A percentile compares a stretch with the other conserved stretches of the same genome.
Evolutionary conservation across 2,888 invertebrate species (phyloP).

Genomic region (Augiades crinisus): DNA sequence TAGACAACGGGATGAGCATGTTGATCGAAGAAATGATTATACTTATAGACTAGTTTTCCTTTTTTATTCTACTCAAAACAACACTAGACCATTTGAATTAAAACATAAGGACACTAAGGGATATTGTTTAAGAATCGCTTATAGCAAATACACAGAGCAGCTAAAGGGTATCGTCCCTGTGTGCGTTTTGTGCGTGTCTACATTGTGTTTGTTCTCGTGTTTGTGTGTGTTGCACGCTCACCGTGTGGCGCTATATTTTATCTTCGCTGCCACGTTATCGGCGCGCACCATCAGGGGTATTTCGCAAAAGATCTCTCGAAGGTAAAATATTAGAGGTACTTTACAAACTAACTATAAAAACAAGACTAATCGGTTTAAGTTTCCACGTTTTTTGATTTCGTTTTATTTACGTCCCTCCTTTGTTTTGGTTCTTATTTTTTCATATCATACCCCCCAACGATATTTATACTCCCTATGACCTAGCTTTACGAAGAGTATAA

Average conservation of each 20-base stretch:
- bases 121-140: slow-evolving; percentile 48
- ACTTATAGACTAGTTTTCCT: slow-evolving; percentile 56
- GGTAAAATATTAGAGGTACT: slow-evolving; percentile 87
- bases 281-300: slow-evolving; percentile 88
- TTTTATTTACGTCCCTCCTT: slow-evolving; percentile 50
- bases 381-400: slow-evolving; percentile 53
- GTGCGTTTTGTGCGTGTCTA: slow-evolving; percentile 80
- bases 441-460: slow-evolving; percentile 53
- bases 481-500: slow-evolving; percentile 51
- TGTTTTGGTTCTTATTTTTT: slow-evolving; percentile 50
- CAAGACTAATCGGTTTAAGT: slow-evolving; percentile 67
- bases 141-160: slow-evolving; percentile 78
- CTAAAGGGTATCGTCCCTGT: slow-evolving; percentile 67
- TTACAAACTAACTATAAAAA: slow-evolving; percentile 56
- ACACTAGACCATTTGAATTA: slow-evolving; percentile 31
- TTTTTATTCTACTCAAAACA: slow-evolving; percentile 38
- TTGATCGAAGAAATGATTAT: slow-evolving; percentile 42
- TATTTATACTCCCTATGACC: slow-evolving; percentile 51
- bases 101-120: slow-evolving; percentile 33
- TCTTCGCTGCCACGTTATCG: slow-evolving; percentile 71
- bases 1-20: slow-evolving; percentile 74
- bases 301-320: slow-evolving; percentile 98
- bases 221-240: slow-evolving; percentile 83
- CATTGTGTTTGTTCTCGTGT: slow-evolving; percentile 82
- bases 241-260: slow-evolving; percentile 77